These are phyloP conservation scores for Agrilus biguttatus DNA, from an alignment of 2,888 invertebrate species.

Conservation along the genomic window DNA sequence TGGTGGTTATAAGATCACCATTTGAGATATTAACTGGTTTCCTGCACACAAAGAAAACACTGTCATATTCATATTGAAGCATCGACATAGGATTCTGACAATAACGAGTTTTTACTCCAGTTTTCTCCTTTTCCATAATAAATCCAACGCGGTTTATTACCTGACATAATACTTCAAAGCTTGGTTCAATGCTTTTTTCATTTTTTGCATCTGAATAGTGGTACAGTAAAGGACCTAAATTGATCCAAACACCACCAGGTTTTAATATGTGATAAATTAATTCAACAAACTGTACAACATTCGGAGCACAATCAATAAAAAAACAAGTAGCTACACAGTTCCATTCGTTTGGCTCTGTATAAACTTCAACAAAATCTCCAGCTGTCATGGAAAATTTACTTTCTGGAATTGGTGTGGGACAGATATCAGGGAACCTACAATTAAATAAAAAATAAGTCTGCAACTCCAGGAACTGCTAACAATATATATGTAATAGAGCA, in stretches of 20 bases:
- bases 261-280: conserved; percentile 78
- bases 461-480: too few species aligned
- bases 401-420: conserved; percentile 52
- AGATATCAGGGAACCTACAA: conserved; percentile 71
- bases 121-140: conserved; percentile 64
- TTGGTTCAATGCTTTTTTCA: conserved; percentile 86
- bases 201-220: conserved; percentile 76
- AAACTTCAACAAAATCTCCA: conserved; percentile 91
- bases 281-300: conserved; percentile 89
- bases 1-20: too few species aligned
- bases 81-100: conserved; percentile 86
- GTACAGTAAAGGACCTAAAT: conserved; percentile 84
- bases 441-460: neutral
- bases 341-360: conserved; percentile 59
- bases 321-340: conserved; percentile 93
- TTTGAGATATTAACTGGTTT: conserved; percentile 40
- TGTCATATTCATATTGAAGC: conserved; percentile 84
- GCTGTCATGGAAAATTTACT: conserved; percentile 86
- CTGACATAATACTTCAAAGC: conserved; percentile 51
- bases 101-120: conserved; percentile 71
- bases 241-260: conserved; percentile 82
- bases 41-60: conserved; percentile 81
- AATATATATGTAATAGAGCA: neutral
- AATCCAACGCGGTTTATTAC: conserved; percentile 77
- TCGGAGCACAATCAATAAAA: conserved; percentile 97